Evolutionary conservation across 2,113 vertebrate species (phyloP).

Genomic region (Octodon degus): DNA sequence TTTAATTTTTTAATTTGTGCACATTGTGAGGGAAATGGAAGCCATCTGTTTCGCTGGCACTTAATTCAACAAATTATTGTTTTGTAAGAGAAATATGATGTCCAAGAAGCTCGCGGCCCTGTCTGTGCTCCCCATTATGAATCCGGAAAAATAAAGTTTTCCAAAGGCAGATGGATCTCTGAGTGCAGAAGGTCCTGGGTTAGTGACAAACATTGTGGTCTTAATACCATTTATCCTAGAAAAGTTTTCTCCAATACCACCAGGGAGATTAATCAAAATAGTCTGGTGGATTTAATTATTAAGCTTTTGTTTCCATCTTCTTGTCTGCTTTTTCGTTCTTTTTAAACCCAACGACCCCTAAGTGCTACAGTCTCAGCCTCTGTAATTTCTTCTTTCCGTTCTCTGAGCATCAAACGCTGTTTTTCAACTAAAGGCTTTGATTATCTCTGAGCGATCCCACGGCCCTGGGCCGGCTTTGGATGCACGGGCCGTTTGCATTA

Average conservation of each 20-base stretch:
- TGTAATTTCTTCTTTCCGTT: slow-evolving; percentile 52
- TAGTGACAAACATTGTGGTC: slow-evolving; percentile 2
- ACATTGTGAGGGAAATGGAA: slow-evolving; percentile 76
- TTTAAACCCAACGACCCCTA: background rate
- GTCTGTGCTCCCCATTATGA: slow-evolving; percentile 37
- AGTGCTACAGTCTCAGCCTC: background rate
- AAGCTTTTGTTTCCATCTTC: slow-evolving; percentile 16
- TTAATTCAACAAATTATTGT: slow-evolving; percentile 74
- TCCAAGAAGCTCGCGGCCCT: slow-evolving; percentile 60
- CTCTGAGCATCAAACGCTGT: slow-evolving; percentile 6
- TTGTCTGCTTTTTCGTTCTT: slow-evolving; percentile 61
- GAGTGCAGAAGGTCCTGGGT: background rate
- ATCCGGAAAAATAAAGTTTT: slow-evolving; percentile 45
- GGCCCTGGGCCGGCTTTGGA: background rate
- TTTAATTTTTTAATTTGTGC: slow-evolving; percentile 80
- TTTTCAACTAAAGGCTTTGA: slow-evolving; percentile 59
- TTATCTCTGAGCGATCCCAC: slow-evolving; percentile 31
- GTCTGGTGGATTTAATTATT: slow-evolving; percentile 55
- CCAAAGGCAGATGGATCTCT: slow-evolving; percentile 25
- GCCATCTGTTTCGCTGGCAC: slow-evolving; percentile 75
- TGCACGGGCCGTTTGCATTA: background rate
- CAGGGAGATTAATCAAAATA: slow-evolving; percentile 51
- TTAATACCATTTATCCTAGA: slow-evolving; percentile 43
- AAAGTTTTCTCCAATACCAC: background rate
- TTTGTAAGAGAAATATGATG: slow-evolving; percentile 66